A percentile compares a stretch with the other conserved stretches of the same genome.
These are phyloP conservation scores for Mythimna impura DNA, from an alignment of 2,888 invertebrate genomes.

Conservation along the genomic window DNA sequence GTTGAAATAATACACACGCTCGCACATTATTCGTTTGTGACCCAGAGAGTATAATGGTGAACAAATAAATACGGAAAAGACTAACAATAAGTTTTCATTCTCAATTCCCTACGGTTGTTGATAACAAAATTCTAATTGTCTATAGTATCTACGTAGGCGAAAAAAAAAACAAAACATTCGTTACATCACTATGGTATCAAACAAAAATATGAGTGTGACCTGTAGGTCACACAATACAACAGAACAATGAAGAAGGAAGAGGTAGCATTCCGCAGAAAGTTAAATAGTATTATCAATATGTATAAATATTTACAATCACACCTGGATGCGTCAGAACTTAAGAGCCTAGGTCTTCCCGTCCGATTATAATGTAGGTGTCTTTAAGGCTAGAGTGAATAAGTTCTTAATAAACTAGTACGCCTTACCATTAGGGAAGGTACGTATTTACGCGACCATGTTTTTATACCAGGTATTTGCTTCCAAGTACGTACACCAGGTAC, in stretches of 20 bases:
- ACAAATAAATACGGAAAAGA: neutral
- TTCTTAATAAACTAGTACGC: too few species aligned
- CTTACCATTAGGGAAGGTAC: too few species aligned
- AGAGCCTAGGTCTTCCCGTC: neutral
- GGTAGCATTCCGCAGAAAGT: neutral
- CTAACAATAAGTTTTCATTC: neutral
- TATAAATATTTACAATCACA: neutral
- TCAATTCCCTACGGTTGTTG: neutral
- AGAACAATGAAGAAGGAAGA: neutral
- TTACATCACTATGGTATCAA: neutral
- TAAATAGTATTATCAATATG: neutral
- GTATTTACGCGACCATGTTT: too few species aligned
- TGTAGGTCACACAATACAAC: conserved; percentile 20
- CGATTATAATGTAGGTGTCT: too few species aligned
- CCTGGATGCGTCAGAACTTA: neutral
- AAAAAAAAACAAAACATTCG: conserved; percentile 14
- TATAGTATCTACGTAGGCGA: neutral
- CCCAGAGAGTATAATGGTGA: neutral
- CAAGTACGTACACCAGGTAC: too few species aligned
- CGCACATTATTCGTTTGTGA: neutral
- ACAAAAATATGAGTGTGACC: neutral
- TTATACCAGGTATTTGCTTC: too few species aligned
- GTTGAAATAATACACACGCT: too few species aligned
- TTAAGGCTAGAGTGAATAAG: too few species aligned
- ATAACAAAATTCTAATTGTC: conserved; percentile 10